phyloP scores from a whole-genome alignment of 2,797 vertebrate species.

The Manis crassicaudata region DNA sequence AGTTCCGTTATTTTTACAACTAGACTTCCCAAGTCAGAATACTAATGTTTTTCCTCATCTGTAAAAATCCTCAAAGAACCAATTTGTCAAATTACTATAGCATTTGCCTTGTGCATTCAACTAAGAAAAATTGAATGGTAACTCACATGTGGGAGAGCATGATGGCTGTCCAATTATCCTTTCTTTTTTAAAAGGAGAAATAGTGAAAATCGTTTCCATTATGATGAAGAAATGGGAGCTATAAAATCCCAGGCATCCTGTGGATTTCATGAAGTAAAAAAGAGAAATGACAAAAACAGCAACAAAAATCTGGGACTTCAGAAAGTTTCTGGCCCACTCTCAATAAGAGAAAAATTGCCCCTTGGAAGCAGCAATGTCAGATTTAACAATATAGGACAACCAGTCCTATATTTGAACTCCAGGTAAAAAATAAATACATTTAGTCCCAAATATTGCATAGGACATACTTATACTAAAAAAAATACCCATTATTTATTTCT shows the following conservation, averaged over 20 bases:
- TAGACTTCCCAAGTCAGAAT: neutral
- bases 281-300: neutral
- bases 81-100: neutral
- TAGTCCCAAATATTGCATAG: neutral
- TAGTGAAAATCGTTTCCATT: neutral
- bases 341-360: neutral
- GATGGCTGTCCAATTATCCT: neutral
- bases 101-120: neutral
- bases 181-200: neutral
- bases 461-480: neutral
- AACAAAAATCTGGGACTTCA: neutral
- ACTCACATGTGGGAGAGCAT: neutral
- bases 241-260: neutral
- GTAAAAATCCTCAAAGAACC: neutral
- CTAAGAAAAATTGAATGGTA: neutral
- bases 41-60: neutral
- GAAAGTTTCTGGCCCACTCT: neutral
- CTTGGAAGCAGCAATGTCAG: neutral
- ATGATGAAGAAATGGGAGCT: neutral
- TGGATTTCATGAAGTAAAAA: slow-evolving; percentile 1
- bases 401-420: neutral
- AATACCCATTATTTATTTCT: neutral
- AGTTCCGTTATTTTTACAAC: slow-evolving; percentile 3
- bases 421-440: neutral
- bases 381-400: neutral